phyloP scores from a whole-genome alignment of 2,888 invertebrate species.

The Coleophora deauratella region DNA sequence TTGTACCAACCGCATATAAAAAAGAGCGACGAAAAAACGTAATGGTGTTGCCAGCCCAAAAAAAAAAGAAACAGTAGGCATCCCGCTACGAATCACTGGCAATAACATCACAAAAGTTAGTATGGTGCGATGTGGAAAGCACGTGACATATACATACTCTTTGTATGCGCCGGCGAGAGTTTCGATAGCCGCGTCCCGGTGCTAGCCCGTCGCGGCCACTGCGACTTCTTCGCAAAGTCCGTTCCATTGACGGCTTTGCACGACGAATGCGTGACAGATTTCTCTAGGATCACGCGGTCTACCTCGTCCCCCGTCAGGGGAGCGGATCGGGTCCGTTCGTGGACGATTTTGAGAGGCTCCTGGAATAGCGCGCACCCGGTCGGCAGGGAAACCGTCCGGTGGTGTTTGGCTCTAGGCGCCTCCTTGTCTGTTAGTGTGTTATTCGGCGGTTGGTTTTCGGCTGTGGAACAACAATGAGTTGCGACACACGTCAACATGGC shows the following conservation, averaged over 20 bases:
- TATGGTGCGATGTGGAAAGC: not conserved
- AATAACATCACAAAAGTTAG: not conserved
- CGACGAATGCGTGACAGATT: constrained; percentile 41
- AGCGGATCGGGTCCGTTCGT: constrained; percentile 81
- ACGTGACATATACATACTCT: constrained; percentile 55
- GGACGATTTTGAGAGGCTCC: constrained; percentile 59
- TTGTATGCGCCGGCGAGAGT: constrained; percentile 61
- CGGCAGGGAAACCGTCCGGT: constrained; percentile 57
- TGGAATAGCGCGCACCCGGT: constrained; percentile 48
- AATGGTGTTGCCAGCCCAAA: too few species aligned
- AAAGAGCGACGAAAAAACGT: too few species aligned
- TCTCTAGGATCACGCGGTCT: constrained; percentile 44
- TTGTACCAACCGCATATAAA: not conserved
- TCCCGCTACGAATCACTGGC: not conserved
- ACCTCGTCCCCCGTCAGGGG: constrained; percentile 76
- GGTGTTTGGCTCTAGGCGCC: constrained; percentile 43
- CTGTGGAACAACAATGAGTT: constrained; percentile 44
- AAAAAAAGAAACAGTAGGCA: too few species aligned
- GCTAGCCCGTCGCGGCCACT: constrained; percentile 57
- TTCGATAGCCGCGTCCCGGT: constrained; percentile 61
- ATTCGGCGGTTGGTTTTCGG: constrained; percentile 58
- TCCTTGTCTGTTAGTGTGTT: constrained; percentile 57
- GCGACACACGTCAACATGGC: constrained; percentile 63
- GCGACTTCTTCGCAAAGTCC: constrained; percentile 40
- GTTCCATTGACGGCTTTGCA: constrained; percentile 53